Evolutionary conservation across 1,140 invertebrate genomes (phyloP), one percentile per base, ranked within the genome.

Genomic region (Metaphire vulgaris): DNA sequence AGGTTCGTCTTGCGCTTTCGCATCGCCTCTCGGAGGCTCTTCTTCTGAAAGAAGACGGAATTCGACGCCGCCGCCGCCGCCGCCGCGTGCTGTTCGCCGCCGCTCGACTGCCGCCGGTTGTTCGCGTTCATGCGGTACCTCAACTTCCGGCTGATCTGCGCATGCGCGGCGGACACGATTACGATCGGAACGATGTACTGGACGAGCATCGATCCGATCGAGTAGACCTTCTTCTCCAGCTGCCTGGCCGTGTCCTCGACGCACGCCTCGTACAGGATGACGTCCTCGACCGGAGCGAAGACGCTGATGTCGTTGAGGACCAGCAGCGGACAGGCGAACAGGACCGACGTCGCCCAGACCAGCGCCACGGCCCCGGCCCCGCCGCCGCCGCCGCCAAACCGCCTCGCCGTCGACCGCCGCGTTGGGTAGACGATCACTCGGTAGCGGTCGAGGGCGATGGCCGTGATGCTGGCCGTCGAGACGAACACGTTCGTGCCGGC

Each of bases 401-500:
- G 89, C 82, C 92, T 90, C 78, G 89, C 91, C 78, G 91, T 90
- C 73, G 90, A 89, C n/a, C n/a, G n/a, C 28, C 34, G 31, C 0
- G 92, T 94, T 33, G 93, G 92, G 83, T 93, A 93, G 0, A 95
- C 90, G 82, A 95, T 95, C 2, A 94, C 90, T 89, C 92, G 88
- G 76, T 85, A 89, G 34, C 90, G 89, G 86, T 95, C 93, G 79
- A 95, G 88, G 28, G 93, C 93, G 76, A 95, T 95, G 1, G 93
- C 92, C 0, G 92, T 93, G 79, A 95, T 96, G 77, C 92, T 93
- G 79, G 95, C 92, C 15, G 93, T 94, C 0, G 92, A 94, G 0
- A 95, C 93, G 82, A 93, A 96, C 76, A 94, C 92, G 79, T 92
- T 93, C 41, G 91, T 92, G 1, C 92, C 93, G 83, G 94, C 92